A percentile compares a stretch with the other conserved stretches of the same genome.
These are phyloP conservation scores for Odocoileus virginianus DNA, from an alignment of 2,113 vertebrate genomes.

Conservation along the genomic window DNA sequence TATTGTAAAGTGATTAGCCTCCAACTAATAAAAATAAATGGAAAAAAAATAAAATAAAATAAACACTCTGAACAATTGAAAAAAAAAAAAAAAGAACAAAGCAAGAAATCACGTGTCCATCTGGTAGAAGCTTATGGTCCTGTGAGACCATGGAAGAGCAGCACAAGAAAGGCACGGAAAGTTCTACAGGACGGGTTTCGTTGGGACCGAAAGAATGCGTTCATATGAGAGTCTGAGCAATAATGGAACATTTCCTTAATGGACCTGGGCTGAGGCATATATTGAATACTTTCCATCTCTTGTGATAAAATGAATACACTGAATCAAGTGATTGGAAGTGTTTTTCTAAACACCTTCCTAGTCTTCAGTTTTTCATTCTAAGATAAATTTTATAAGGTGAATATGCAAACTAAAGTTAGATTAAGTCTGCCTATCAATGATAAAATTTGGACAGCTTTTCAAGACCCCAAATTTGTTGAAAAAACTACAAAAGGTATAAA, in stretches of 20 bases:
- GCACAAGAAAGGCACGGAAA: neutral
- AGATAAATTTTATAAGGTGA: neutral
- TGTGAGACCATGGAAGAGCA: neutral
- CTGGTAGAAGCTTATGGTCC: neutral
- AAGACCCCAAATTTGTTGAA: neutral
- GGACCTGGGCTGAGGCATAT: neutral
- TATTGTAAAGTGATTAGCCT: too few relatives aligned
- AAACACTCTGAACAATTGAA: neutral
- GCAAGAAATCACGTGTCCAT: neutral
- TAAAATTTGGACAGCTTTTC: neutral
- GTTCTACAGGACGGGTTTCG: neutral
- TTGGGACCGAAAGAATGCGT: neutral
- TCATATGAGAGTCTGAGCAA: neutral
- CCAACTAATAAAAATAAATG: too few relatives aligned
- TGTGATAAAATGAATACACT: neutral
- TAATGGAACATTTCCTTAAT: neutral
- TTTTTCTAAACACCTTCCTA: neutral
- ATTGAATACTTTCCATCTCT: neutral
- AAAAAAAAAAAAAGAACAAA: constrained; percentile 25
- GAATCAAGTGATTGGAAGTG: neutral
- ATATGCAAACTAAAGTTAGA: neutral
- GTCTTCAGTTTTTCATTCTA: neutral
- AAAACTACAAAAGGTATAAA: neutral
- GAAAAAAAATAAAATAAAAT: too few relatives aligned
- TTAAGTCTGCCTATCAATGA: neutral